Evolutionary conservation across 1,140 invertebrate genomes (phyloP).

Genomic region (Panulirus ornatus): DNA sequence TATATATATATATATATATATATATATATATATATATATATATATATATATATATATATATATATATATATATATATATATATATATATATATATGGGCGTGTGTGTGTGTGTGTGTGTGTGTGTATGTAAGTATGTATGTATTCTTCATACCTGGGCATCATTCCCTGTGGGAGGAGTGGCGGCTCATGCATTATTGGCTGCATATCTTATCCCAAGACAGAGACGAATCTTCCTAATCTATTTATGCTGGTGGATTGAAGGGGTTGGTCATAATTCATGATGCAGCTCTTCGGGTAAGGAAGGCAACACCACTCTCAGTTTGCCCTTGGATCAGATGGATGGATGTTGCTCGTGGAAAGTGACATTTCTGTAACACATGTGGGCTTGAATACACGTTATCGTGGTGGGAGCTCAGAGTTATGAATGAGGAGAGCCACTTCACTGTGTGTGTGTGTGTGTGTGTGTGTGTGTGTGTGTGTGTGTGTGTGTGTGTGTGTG

Average conservation of each 20-base stretch:
- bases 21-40: slow-evolving; percentile 37
- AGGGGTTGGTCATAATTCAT: no score
- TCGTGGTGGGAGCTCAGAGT: no score
- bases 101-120: slow-evolving; percentile 1
- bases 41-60: slow-evolving; percentile 38
- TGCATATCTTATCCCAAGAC: not conserved
- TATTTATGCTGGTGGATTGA: not conserved
- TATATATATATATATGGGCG: not conserved
- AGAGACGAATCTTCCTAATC: not conserved
- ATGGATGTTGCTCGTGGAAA: no score
- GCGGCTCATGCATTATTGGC: not conserved
- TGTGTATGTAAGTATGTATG: not conserved
- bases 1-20: slow-evolving; percentile 38
- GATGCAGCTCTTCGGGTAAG: no score
- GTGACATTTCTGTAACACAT: no score
- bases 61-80: slow-evolving; percentile 15
- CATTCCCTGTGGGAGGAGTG: not conserved
- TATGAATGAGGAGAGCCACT: no score
- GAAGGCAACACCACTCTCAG: no score
- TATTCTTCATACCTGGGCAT: not conserved
- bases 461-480: no score
- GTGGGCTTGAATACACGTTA: no score
- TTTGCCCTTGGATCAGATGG: no score
- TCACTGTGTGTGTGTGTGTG: no score
- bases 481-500: no score